Percentiles rank a stretch among this genome's conserved stretches.
These are phyloP conservation scores for Betta splendens DNA, from an alignment of 2,797 vertebrate genomes.

Conservation along the genomic window DNA sequence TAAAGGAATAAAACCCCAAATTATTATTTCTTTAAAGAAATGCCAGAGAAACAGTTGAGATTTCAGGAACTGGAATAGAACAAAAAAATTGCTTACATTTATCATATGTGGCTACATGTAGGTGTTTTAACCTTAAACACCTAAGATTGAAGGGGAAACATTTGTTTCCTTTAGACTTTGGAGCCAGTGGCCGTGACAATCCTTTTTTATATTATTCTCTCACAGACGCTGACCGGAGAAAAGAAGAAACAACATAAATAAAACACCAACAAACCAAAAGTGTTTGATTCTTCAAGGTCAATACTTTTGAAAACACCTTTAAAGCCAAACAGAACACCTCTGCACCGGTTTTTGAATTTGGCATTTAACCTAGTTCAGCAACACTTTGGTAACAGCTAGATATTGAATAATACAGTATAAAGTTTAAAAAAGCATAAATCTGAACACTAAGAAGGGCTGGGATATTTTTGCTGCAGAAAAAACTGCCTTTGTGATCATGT, in stretches of 20 bases:
- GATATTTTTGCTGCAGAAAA: constrained; percentile 25
- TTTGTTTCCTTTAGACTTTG: no score
- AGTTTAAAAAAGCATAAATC: constrained; percentile 15
- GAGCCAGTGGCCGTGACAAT: no score
- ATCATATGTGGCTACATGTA: no score
- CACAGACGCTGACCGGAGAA: constrained; percentile 12
- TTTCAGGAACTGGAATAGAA: no score
- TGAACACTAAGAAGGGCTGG: constrained; percentile 9
- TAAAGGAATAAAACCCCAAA: no score
- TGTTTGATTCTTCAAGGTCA: constrained; percentile 40
- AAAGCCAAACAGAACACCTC: constrained; percentile 17
- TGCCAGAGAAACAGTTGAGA: no score
- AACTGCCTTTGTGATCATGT: constrained; percentile 27
- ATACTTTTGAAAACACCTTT: constrained; percentile 6
- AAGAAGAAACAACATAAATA: constrained; percentile 35
- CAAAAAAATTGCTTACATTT: no score
- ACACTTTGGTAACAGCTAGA: constrained; percentile 23
- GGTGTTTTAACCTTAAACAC: no score
- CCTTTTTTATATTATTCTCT: no score
- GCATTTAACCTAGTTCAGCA: constrained; percentile 20
- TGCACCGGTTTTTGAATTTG: constrained; percentile 18
- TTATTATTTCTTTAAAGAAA: no score
- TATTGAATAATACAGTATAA: constrained; percentile 22
- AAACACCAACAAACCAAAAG: constrained; percentile 27
- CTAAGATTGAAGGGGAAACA: no score